Base-by-base conservation (phyloP, 1,140 invertebrate genomes). In the Orussus abietinus region DNA sequence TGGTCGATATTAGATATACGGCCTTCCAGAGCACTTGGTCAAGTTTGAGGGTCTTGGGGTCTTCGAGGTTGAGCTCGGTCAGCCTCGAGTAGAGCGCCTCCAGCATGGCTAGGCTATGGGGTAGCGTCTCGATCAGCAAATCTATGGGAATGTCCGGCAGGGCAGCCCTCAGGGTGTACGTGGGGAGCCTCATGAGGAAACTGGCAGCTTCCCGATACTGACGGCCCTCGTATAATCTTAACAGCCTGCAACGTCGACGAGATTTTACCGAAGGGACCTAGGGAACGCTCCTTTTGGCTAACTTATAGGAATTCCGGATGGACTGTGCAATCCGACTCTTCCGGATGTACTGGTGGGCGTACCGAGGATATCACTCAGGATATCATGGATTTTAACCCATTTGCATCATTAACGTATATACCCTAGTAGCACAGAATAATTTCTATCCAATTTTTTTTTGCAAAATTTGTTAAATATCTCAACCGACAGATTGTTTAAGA, bases 91-190 rank as follows among this genome's bases (percentile, higher is more conserved):
- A 88, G 1, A 95, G 76, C 0, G 89, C 87, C 64, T 95, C 91
- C 30, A 96, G 69, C 25, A 95, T 75, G 46, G 87, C 83, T 1
- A 92, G 78, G 33, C 86, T 90, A 61, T 90, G 83, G 2, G 92
- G 92, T 67, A 95, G 76, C 3, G 88, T 81, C 51, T 94, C 90
- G 15, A 93, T 82, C 50, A 95, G 78, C 48, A 91, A 71, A 60
- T 94, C 91, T 12, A 93, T 76, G 0, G 91, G 92, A 39, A 96
- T 72, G 46, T 94, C 89, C 1, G 78, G 70, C 0, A 83, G 77
- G 10, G 90, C 83, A 4, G 78, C 78, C 38, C 80, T 80, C 44
- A 92, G 74, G 1, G 87, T 88, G 1, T 80, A 82, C 21, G 80
- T 77, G 10, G 85, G 86, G 5, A 92, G 69, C 34, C 86, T 76